Conservation (phyloP, 2,797 vertebrate species). For the Steatocranus sp. region DNA sequence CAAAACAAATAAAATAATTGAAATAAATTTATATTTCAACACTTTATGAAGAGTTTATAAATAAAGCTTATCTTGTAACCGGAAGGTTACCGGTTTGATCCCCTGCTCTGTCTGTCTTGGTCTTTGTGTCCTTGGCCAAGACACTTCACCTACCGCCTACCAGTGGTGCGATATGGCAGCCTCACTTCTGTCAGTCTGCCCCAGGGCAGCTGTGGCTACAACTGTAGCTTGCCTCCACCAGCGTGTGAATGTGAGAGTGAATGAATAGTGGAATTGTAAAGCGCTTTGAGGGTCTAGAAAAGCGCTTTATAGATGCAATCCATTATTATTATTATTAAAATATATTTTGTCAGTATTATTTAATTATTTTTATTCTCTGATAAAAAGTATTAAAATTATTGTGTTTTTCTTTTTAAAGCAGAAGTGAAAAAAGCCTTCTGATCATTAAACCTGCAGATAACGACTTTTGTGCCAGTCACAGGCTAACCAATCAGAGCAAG, state of each 20-base stretch:
- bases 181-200: not conserved
- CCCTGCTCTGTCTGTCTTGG: not conserved
- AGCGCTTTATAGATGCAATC: not conserved
- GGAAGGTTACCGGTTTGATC: not conserved
- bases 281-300: not conserved
- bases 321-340: not conserved
- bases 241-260: not conserved
- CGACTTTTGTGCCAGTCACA: not conserved
- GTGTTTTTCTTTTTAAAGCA: not conserved
- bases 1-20: not conserved
- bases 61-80: not conserved
- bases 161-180: not conserved
- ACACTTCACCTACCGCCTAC: not conserved
- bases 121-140: not conserved
- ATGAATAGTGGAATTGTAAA: not conserved
- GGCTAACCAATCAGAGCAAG: not conserved
- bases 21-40: not conserved
- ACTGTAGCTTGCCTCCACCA: not conserved
- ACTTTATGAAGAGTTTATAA: not conserved
- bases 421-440: not conserved
- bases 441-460: not conserved
- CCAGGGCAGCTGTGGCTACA: not conserved
- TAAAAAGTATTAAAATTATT: not conserved
- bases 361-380: not conserved
- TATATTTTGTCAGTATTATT: not conserved